Percentiles rank a stretch among this genome's conserved stretches.
Evolutionary conservation across 2,797 vertebrate species (phyloP).

Genomic region (Labeo calbasu): DNA sequence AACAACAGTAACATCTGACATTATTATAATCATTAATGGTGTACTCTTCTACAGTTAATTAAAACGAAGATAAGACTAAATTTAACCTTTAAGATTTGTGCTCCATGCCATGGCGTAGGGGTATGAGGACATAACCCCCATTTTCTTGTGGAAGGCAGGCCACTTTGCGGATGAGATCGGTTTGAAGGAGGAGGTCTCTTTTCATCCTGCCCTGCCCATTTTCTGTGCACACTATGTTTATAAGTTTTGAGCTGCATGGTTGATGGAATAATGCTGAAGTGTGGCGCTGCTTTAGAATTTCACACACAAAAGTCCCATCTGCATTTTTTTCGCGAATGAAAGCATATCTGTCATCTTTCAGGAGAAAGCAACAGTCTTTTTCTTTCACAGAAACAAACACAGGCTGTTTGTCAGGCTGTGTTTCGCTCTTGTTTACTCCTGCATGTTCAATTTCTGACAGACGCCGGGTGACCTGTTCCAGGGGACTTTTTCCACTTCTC

Average conservation of each 20-base stretch:
- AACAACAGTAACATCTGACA: background rate
- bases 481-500: background rate
- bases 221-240: constrained; percentile 1
- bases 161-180: background rate
- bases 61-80: no score
- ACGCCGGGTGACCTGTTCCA: background rate
- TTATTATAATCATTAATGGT: background rate
- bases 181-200: background rate
- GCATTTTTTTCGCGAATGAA: background rate
- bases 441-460: background rate
- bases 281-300: no score
- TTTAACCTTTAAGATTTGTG: no score
- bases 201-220: background rate
- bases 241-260: background rate
- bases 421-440: background rate
- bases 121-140: no score
- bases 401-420: background rate
- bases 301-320: background rate
- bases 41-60: background rate
- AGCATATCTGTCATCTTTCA: background rate
- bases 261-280: background rate
- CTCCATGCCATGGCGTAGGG: no score
- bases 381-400: background rate
- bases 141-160: no score
- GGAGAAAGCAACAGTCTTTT: background rate